Evolutionary conservation across 2,113 vertebrate genomes (phyloP).

Genomic region (Upupa epops): DNA sequence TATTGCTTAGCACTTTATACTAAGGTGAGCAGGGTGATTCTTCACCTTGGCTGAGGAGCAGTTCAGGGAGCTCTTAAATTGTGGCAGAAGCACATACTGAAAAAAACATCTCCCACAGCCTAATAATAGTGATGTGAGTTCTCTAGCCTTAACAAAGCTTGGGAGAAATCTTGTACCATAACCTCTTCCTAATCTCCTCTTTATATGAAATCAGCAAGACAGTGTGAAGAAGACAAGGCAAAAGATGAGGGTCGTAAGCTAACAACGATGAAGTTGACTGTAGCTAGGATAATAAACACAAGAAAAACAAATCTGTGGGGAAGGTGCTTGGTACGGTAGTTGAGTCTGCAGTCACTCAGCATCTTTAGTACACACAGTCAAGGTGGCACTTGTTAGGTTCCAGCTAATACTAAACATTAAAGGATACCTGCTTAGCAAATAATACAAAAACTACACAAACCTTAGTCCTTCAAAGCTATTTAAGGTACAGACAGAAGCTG

Average conservation of each 20-base stretch:
- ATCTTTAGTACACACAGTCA: not conserved
- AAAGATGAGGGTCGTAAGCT: not conserved
- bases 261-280: accelerated
- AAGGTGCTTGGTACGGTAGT: not conserved
- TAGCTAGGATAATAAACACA: not conserved
- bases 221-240: accelerated
- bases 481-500: not conserved
- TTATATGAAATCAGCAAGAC: not conserved
- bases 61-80: not conserved
- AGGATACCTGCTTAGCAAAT: not conserved
- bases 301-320: not conserved
- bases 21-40: not conserved
- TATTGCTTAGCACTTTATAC: not conserved
- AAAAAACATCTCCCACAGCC: not conserved
- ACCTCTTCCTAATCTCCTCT: not conserved
- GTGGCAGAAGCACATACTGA: not conserved
- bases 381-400: not conserved
- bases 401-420: not conserved
- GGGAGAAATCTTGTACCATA: not conserved
- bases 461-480: not conserved
- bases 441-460: not conserved
- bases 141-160: not conserved
- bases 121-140: not conserved
- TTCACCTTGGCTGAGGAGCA: accelerated
- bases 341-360: not conserved